A percentile compares a stretch with the other conserved stretches of the same genome.
Evolutionary conservation across 2,888 invertebrate species (phyloP).

Genomic region (Calameuta filiformis): DNA sequence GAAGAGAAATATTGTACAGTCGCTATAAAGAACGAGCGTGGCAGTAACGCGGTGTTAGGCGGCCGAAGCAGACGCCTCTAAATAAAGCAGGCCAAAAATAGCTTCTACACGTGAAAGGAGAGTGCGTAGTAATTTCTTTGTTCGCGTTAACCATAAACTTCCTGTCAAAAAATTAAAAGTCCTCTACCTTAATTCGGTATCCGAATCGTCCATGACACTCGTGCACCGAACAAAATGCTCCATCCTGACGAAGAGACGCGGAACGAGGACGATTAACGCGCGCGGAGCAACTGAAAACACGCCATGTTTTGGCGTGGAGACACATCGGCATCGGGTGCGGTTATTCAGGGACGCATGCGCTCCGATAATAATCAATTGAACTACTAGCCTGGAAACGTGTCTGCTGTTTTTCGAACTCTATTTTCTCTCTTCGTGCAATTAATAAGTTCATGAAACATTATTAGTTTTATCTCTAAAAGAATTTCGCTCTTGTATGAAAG

Average conservation of each 20-base stretch:
- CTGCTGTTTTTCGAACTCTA: background rate
- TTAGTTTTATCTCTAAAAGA: background rate
- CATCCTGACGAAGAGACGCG: background rate
- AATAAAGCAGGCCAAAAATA: background rate
- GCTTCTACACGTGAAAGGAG: background rate
- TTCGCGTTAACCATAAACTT: background rate
- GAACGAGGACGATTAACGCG: background rate
- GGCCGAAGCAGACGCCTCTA: background rate
- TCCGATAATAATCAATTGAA: background rate
- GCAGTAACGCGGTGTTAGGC: background rate
- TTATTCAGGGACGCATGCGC: background rate
- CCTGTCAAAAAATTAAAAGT: background rate
- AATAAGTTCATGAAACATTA: background rate
- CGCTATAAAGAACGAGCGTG: background rate
- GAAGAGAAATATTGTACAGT: background rate
- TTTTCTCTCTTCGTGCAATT: background rate
- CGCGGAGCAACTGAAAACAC: background rate
- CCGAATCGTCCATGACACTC: constrained; percentile 12
- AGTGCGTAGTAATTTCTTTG: background rate
- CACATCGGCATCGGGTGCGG: background rate
- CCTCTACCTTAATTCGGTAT: constrained; percentile 18
- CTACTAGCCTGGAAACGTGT: background rate
- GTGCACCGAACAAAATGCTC: constrained; percentile 10
- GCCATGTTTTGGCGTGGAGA: background rate
- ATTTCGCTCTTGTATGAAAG: background rate